Base-by-base conservation (phyloP, 1,140 invertebrate species). In the Achatina immaculata region DNA sequence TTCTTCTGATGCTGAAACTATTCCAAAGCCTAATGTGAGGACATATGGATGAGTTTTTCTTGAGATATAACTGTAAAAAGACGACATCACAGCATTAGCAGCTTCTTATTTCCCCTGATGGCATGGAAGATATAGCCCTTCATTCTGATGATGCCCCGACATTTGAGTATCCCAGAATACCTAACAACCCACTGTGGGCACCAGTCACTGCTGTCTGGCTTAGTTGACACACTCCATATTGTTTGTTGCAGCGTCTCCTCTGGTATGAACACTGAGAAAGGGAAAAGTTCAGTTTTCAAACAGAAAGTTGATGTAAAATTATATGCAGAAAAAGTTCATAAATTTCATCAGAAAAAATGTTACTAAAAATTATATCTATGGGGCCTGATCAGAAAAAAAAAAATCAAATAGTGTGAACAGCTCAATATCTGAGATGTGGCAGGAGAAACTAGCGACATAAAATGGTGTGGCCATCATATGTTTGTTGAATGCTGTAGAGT, bases 131-230 rank as follows among this genome's bases (percentile, higher is more conserved):
- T 91, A 83, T 95, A 98, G 19, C 96, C 96, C 90, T 98, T 98
- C 42, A 94, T 94, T 3, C 95, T 94, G 43, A 98, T 93, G 24
- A 98, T 96, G 21, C 97, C 96, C 73, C 96, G 93, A 88, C 96
- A 96, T 88, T 96, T 96, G 0, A 98, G 93, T 87, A 98, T 94
- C 0, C 96, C 94, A 87, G 96, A 95, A 90, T 96, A 97, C 21
- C 88, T 74, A 3, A 83, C 62, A 0, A 82, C 94, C 96, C 96
- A 98, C 55, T 94, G 90, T 45, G 94, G 89, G 42, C 82, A 68
- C 89, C 85, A 89, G 82, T 58, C 90, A 83, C 83, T 81, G 21
- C 87, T 81, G 74, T 89, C 88, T 48, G 83, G 68, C 90, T 85
- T 80, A 34, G 88, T 89, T 21, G 83, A 81, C n/a, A 82, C 85